Conservation (phyloP, 2,888 invertebrate genomes). For the Tetragonisca angustula region DNA sequence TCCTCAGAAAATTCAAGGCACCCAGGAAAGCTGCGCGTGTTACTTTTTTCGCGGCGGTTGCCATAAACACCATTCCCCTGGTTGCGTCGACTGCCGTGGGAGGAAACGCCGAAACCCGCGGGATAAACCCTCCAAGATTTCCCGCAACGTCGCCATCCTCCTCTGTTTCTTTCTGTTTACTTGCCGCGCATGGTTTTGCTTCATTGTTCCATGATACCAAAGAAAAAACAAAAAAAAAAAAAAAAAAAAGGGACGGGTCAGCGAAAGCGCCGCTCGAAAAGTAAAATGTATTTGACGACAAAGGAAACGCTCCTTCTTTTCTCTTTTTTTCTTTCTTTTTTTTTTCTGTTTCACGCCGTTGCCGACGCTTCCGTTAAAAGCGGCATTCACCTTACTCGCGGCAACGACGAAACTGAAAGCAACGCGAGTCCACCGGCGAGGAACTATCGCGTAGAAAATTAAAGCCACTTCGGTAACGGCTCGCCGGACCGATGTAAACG, state of each 20-base stretch:
- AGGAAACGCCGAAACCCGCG: constrained; percentile 58
- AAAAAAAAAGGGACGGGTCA: neutral
- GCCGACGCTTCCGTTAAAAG: neutral
- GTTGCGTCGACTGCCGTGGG: constrained; percentile 60
- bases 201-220: constrained; percentile 39
- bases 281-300: constrained; percentile 39
- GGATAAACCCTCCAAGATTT: constrained; percentile 67
- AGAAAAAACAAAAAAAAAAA: neutral
- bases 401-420: neutral
- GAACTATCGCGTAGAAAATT: constrained; percentile 1
- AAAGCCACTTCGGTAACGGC: neutral
- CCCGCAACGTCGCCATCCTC: constrained; percentile 54
- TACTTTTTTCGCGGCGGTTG: constrained; percentile 57
- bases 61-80: constrained; percentile 63
- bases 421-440: neutral
- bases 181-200: constrained; percentile 51
- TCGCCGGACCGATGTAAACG: neutral
- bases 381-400: neutral
- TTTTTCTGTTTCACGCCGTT: neutral
- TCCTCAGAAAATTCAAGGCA: neutral
- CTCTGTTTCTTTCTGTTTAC: constrained; percentile 40
- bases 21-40: constrained; percentile 42
- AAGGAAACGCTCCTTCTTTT: constrained; percentile 8
- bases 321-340: too few species aligned
- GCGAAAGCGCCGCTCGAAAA: constrained; percentile 40